Evolutionary conservation across 2,113 vertebrate species (phyloP).

Genomic region (Peromyscus leucopus): DNA sequence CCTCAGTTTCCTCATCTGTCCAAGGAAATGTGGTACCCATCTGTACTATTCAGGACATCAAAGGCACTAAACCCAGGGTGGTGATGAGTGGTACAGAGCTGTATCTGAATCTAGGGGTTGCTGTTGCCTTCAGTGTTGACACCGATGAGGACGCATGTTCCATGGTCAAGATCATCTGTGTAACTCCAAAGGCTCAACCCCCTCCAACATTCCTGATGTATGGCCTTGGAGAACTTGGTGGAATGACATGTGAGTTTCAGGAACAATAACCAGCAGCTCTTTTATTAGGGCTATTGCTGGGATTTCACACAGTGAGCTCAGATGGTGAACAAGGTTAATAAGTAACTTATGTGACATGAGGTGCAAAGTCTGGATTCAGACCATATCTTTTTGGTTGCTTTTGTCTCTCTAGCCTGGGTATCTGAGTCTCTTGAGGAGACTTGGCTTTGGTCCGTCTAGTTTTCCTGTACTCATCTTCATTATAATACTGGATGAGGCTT

Average conservation of each 20-base stretch:
- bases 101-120: neutral
- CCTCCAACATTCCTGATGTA: too few relatives aligned
- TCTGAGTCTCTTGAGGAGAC: neutral
- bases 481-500: too few relatives aligned
- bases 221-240: neutral
- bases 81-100: neutral
- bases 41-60: neutral
- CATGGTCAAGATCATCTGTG: too few relatives aligned
- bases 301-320: neutral
- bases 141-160: accelerated
- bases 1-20: neutral
- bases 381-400: neutral
- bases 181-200: too few relatives aligned
- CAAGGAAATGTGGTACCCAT: neutral
- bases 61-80: too few relatives aligned
- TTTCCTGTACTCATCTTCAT: neutral
- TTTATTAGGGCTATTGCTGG: neutral
- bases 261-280: neutral
- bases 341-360: neutral
- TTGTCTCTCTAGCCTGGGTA: neutral
- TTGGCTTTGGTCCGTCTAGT: too few relatives aligned
- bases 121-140: neutral
- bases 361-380: neutral
- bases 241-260: too few relatives aligned
- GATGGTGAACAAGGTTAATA: neutral